Conservation (phyloP, 2,888 invertebrate species). For the Didymodactylos carnosus region DNA sequence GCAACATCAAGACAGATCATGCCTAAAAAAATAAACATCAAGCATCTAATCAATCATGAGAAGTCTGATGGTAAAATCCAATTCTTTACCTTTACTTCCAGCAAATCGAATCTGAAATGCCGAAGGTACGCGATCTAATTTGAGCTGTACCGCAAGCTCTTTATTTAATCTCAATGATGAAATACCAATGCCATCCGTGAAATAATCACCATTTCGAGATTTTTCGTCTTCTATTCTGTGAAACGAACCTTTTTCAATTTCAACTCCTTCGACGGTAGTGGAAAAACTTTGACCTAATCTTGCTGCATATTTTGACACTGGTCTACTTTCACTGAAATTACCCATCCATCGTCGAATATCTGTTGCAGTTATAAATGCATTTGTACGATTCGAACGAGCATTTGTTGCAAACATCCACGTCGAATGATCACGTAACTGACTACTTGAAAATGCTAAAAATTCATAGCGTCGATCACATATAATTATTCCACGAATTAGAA, state of each 20-base stretch:
- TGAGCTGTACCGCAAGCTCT: neutral
- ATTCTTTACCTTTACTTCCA: neutral
- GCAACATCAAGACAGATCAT: neutral
- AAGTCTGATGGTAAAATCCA: too few species aligned
- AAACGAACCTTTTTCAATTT: too few species aligned
- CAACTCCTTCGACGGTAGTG: neutral
- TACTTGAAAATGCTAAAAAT: constrained; percentile 19
- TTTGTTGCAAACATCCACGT: constrained; percentile 19
- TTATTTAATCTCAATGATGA: neutral
- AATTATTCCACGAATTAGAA: neutral
- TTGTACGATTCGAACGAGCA: too few species aligned
- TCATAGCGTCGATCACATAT: constrained; percentile 15
- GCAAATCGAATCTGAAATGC: neutral
- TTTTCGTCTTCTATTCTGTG: too few species aligned
- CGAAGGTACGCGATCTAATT: neutral
- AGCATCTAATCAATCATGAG: too few species aligned
- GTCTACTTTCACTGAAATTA: constrained; percentile 29
- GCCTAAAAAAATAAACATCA: too few species aligned
- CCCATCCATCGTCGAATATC: constrained; percentile 18
- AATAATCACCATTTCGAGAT: too few species aligned
- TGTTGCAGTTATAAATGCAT: constrained; percentile 1
- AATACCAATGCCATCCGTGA: neutral
- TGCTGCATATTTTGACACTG: constrained; percentile 26
- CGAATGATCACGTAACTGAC: constrained; percentile 20
- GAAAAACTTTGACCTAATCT: neutral